A percentile compares a stretch with the other conserved stretches of the same genome.
Conservation (phyloP, 2,113 vertebrate genomes). For the Mesitornis unicolor region DNA sequence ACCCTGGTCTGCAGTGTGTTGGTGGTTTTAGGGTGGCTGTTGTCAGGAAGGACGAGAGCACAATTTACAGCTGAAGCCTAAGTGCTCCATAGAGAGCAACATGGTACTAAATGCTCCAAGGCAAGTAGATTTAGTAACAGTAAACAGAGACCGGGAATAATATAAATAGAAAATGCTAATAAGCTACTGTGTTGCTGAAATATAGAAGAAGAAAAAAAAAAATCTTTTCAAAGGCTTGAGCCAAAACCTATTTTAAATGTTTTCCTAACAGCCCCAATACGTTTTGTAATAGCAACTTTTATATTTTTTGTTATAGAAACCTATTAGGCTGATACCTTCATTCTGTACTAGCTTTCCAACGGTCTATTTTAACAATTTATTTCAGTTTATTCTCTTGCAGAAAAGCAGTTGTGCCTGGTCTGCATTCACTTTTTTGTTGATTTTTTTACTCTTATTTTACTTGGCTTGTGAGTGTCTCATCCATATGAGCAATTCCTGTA, state of each 20-base stretch:
- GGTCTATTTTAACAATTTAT: neutral
- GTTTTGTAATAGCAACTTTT: neutral
- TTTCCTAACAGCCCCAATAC: neutral
- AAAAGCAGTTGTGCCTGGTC: neutral
- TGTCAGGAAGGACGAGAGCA: neutral
- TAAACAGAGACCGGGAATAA: neutral
- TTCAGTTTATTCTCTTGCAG: neutral
- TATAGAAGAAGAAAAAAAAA: neutral
- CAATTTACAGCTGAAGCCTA: constrained; percentile 39
- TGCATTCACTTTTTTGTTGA: neutral
- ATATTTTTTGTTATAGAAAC: neutral
- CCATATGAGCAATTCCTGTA: neutral
- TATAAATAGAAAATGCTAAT: constrained; percentile 26
- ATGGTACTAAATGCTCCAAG: neutral
- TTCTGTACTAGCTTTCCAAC: neutral
- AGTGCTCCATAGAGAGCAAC: constrained; percentile 12
- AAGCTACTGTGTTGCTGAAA: neutral
- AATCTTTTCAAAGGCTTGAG: neutral
- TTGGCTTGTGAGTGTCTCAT: neutral
- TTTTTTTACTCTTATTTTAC: neutral
- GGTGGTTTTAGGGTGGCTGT: neutral
- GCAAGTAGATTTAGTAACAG: constrained; percentile 36
- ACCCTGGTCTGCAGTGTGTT: neutral
- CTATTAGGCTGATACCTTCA: neutral
- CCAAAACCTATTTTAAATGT: constrained; percentile 1